A percentile compares a stretch with the other conserved stretches of the same genome.
These are phyloP conservation scores for Saccostrea glomerata DNA, from an alignment of 1,140 invertebrate species.

Conservation along the genomic window DNA sequence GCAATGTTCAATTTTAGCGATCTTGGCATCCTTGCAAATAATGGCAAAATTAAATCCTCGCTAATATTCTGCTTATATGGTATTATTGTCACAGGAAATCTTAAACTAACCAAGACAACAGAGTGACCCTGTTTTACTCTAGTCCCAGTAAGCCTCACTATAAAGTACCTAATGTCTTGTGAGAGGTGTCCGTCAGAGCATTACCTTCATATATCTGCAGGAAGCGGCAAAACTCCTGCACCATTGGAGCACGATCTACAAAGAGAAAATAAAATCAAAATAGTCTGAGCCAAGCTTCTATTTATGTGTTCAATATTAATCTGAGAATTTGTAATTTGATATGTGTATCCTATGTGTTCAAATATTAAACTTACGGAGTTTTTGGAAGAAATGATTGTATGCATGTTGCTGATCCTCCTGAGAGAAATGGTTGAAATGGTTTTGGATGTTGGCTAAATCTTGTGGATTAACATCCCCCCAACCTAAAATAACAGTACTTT, in stretches of 20 bases:
- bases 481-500: neutral
- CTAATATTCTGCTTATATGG: too few relatives aligned
- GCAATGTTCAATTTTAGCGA: too few relatives aligned
- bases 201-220: slow-evolving; percentile 35
- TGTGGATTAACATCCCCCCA: neutral
- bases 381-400: neutral
- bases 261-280: neutral
- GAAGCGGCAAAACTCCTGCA: slow-evolving; percentile 19
- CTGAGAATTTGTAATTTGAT: too few relatives aligned
- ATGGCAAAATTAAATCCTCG: too few relatives aligned
- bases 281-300: too few relatives aligned
- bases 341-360: neutral
- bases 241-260: slow-evolving; percentile 15
- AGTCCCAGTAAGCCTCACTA: neutral
- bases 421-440: neutral
- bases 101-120: neutral
- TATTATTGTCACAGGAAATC: neutral
- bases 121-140: neutral
- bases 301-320: too few relatives aligned
- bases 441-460: neutral
- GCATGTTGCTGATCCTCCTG: neutral
- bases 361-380: neutral
- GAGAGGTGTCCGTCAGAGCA: neutral
- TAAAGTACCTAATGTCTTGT: slow-evolving; percentile 37
- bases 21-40: too few relatives aligned